Evolutionary conservation across 1,140 invertebrate genomes (phyloP), one percentile per base, ranked within the genome.

Genomic region (Drosophila kohkoa): DNA sequence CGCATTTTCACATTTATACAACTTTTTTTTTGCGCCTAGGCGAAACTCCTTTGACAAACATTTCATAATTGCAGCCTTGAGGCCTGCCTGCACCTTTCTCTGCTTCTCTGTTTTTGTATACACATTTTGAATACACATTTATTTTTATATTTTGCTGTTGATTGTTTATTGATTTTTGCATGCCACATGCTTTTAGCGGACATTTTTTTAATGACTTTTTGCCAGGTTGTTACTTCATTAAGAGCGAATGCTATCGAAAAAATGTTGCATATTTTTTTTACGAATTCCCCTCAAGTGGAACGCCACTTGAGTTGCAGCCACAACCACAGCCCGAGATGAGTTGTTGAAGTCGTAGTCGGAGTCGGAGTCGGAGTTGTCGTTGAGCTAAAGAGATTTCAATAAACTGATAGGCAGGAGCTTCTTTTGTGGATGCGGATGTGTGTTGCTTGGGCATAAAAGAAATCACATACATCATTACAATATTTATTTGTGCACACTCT

Each of bases 401-500:
- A 80, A 88, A 88, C 73, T 70, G 83, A 80, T 88, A 78, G 60
- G 64, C 66, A 77, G 57, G 16, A 32, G 43, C 58, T 43, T 69
- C 66, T 70, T 75, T 75, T 75, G 67, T 70, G 60, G 13, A 10
- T 38, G 35, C 10, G 35, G 20, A 25, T 15, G 25, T 30, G 52
- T n/a, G 8, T 57, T 13, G 46, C 46, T 49, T 13, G 15, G 54
- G 58, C 51, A 81, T 72, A 89, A 88, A 83, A 71, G 74, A 68
- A 83, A 83, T 88, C 85, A 81, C 81, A 88, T 81, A 89, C 83
- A 89, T 88, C 83, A 88, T 88, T 88, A 88, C 83, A 88, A 88
- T 89, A 85, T 87, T 88, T 87, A 82, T 76, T 76, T 76, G 74
- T 38, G 69, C 80, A 64, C 80, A 77, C 74, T 76, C 82, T 86